Percentiles rank a stretch among this genome's conserved stretches.
These are phyloP conservation scores for Nephrocerus scutellatus DNA, from an alignment of 2,888 invertebrate species.

Conservation along the genomic window DNA sequence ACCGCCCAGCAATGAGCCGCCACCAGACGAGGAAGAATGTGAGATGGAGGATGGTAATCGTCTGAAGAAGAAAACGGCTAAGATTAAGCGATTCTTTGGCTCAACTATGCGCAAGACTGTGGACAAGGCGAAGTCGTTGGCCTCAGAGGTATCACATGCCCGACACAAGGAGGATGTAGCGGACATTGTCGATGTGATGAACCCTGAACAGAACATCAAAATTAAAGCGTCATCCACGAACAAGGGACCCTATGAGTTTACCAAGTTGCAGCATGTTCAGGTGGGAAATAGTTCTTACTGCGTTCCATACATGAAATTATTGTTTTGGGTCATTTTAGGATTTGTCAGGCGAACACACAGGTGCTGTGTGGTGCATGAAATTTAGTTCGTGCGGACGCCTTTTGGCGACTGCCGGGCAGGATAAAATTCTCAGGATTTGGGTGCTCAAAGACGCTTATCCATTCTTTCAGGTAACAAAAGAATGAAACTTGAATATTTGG, in stretches of 20 bases:
- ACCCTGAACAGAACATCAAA: conserved; percentile 74
- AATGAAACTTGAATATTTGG: not conserved
- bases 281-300: conserved; percentile 41
- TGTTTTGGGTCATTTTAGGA: conserved; percentile 49
- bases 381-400: conserved; percentile 93
- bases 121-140: conserved; percentile 82
- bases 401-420: conserved; percentile 95
- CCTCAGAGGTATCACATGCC: conserved; percentile 83
- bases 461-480: conserved; percentile 67
- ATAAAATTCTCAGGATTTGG: conserved; percentile 90
- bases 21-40: conserved; percentile 46
- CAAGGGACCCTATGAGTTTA: conserved; percentile 96
- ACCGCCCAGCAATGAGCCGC: conserved; percentile 46
- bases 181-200: conserved; percentile 74
- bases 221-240: conserved; percentile 92
- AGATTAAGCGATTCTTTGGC: conserved; percentile 74
- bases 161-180: conserved; percentile 79
- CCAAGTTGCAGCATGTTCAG: conserved; percentile 81
- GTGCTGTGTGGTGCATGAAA: conserved; percentile 98
- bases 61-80: conserved; percentile 50
- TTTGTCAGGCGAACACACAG: conserved; percentile 74
- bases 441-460: conserved; percentile 82
- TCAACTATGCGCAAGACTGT: conserved; percentile 87
- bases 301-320: too few species aligned
- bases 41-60: conserved; percentile 48